Percentiles rank a stretch among this genome's conserved stretches.
phyloP scores from a whole-genome alignment of 2,888 invertebrate genomes.

The Hypsopygia costalis region DNA sequence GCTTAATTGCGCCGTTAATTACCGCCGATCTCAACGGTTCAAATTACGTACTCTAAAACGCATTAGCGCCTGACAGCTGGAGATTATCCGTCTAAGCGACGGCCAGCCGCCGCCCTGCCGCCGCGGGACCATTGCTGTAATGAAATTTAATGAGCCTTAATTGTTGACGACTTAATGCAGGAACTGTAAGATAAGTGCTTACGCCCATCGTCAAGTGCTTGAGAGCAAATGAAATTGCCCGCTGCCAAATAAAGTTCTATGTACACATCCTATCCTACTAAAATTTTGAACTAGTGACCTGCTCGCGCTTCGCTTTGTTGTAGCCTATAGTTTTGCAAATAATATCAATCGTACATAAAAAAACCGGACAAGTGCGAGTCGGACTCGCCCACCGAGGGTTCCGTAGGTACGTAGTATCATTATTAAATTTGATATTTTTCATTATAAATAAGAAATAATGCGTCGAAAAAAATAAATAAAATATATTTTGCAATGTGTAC shows the following conservation, averaged over 20 bases:
- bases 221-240: conserved; percentile 52
- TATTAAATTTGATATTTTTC: too few relatives aligned
- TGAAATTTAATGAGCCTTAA: conserved; percentile 79
- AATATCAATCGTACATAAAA: too few relatives aligned
- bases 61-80: conserved; percentile 79
- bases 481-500: too few relatives aligned
- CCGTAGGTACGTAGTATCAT: too few relatives aligned
- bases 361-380: too few relatives aligned
- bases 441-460: too few relatives aligned
- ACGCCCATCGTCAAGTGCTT: conserved; percentile 45
- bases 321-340: too few relatives aligned
- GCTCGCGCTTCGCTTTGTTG: too few relatives aligned
- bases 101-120: conserved; percentile 44
- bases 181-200: conserved; percentile 69
- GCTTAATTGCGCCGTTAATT: conserved; percentile 79
- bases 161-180: conserved; percentile 77
- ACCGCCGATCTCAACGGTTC: conserved; percentile 77
- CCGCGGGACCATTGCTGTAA: conserved; percentile 64
- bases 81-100: conserved; percentile 78
- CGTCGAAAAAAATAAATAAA: too few relatives aligned
- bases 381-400: too few relatives aligned
- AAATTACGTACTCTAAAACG: conserved; percentile 81
- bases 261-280: too few relatives aligned
- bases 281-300: too few relatives aligned
- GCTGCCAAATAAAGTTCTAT: conserved; percentile 29